phyloP scores from a whole-genome alignment of 2,888 invertebrate genomes.

The Gari tellinella region DNA sequence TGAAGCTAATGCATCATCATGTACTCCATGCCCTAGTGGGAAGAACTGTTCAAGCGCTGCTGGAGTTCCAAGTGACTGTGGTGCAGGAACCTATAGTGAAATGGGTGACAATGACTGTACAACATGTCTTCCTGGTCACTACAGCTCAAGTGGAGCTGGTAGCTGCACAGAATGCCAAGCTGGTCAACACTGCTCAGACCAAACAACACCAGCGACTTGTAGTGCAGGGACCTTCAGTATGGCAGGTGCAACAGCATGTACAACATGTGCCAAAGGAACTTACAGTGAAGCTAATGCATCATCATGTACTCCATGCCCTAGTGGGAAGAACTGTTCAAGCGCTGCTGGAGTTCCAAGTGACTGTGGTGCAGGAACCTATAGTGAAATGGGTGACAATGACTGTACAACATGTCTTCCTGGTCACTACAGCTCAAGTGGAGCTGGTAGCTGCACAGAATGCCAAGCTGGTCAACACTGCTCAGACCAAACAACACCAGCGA shows the following conservation, averaged over 20 bases:
- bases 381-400: slow-evolving; percentile 30
- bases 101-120: slow-evolving; percentile 50
- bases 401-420: slow-evolving; percentile 68
- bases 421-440: slow-evolving; percentile 78
- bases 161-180: slow-evolving; percentile 77
- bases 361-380: slow-evolving; percentile 65
- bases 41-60: slow-evolving; percentile 70
- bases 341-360: slow-evolving; percentile 67
- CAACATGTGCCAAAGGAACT: slow-evolving; percentile 66
- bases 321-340: slow-evolving; percentile 77
- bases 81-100: slow-evolving; percentile 58
- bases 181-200: slow-evolving; percentile 80
- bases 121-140: slow-evolving; percentile 73
- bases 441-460: slow-evolving; percentile 74
- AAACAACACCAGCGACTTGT: slow-evolving; percentile 60
- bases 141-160: slow-evolving; percentile 72
- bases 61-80: slow-evolving; percentile 59
- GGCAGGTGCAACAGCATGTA: slow-evolving; percentile 53
- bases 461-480: slow-evolving; percentile 79
- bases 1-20: slow-evolving; percentile 49
- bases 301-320: slow-evolving; percentile 76
- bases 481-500: slow-evolving; percentile 61
- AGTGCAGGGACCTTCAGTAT: slow-evolving; percentile 68
- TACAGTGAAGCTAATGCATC: slow-evolving; percentile 72
- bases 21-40: slow-evolving; percentile 77